These are phyloP conservation scores for Synaphobranchus kaupii DNA, from an alignment of 2,797 vertebrate species.

Conservation along the genomic window DNA sequence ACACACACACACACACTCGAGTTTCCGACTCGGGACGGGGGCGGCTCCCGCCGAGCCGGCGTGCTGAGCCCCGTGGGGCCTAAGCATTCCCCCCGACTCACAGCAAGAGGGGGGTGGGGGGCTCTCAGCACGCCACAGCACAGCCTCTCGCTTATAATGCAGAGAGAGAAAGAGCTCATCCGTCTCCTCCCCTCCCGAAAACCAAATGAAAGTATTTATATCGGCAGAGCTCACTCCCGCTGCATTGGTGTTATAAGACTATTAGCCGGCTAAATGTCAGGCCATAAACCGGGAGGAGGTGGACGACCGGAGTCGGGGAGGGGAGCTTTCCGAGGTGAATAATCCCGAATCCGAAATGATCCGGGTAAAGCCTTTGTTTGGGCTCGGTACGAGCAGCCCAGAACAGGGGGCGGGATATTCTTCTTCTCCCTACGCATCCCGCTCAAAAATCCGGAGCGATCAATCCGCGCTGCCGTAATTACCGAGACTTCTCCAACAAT, in stretches of 20 bases:
- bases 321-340: conserved; percentile 35
- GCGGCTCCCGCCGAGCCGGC: conserved; percentile 44
- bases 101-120: too few species aligned
- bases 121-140: neutral
- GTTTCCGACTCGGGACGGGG: conserved; percentile 50
- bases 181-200: neutral
- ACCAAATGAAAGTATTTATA: conserved; percentile 14
- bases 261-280: conserved; percentile 36
- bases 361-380: conserved; percentile 55
- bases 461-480: conserved; percentile 70
- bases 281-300: conserved; percentile 23
- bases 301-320: neutral
- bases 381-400: conserved; percentile 40
- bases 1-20: conserved; percentile 28
- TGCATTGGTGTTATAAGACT: neutral
- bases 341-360: conserved; percentile 42
- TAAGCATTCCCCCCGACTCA: neutral
- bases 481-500: conserved; percentile 67
- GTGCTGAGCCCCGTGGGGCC: conserved; percentile 18
- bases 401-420: conserved; percentile 52
- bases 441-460: conserved; percentile 63
- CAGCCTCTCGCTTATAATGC: neutral
- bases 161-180: neutral
- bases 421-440: conserved; percentile 60
- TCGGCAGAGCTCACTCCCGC: neutral